Evolutionary conservation across 2,113 vertebrate genomes (phyloP).

Genomic region (Globicephala melas): DNA sequence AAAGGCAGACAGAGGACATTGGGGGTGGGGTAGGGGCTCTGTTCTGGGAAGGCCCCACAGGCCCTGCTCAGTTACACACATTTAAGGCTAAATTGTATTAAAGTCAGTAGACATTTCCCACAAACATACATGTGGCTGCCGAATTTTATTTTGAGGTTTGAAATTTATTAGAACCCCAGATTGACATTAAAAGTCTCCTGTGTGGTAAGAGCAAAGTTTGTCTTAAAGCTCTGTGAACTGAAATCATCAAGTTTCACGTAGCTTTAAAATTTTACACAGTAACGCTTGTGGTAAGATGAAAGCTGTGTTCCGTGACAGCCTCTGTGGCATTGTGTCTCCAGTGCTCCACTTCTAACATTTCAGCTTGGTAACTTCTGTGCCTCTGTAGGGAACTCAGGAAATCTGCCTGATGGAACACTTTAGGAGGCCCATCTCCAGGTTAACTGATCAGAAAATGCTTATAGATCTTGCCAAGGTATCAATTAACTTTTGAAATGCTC

Average conservation of each 20-base stretch:
- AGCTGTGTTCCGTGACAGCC: not conserved
- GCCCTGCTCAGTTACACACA: not conserved
- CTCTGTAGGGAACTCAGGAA: slow-evolving; percentile 34
- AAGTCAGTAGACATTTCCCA: not conserved
- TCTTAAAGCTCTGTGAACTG: slow-evolving; percentile 22
- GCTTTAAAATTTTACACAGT: slow-evolving; percentile 1
- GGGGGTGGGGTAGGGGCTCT: not conserved
- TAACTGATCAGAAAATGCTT: slow-evolving; percentile 41
- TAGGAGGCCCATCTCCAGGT: not conserved
- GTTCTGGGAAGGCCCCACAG: not conserved
- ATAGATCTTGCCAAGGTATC: slow-evolving; percentile 28
- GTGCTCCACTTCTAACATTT: not conserved
- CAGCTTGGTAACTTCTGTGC: not conserved
- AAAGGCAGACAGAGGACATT: not conserved
- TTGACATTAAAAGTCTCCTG: not conserved
- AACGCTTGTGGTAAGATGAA: not conserved
- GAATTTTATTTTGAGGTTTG: slow-evolving; percentile 14
- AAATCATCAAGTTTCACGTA: not conserved
- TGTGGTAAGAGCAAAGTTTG: not conserved
- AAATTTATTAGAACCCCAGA: not conserved
- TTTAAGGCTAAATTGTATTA: not conserved
- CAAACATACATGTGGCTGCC: not conserved
- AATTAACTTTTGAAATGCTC: slow-evolving; percentile 49
- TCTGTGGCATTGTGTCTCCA: not conserved
- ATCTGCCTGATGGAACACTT: slow-evolving; percentile 51